These are phyloP conservation scores for Diacarnus erythraeanus DNA, from an alignment of 37 sponge, comb jelly and placozoan genomes.

Conservation along the genomic window DNA sequence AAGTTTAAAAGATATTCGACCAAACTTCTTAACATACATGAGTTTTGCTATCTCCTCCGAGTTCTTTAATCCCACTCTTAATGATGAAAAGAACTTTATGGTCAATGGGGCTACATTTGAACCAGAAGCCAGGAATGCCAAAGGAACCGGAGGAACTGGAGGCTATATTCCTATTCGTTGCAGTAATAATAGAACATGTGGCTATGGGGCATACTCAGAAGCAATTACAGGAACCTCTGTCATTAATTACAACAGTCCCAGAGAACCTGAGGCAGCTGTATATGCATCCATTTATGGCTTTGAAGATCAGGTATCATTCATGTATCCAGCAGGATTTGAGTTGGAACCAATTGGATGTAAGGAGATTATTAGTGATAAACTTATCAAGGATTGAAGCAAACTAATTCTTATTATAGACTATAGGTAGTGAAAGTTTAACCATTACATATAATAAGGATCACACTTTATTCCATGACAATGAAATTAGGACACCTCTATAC, in stretches of 20 bases:
- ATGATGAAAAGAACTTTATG: not conserved
- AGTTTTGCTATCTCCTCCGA: constrained; percentile 6
- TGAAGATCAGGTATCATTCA: constrained; percentile 26
- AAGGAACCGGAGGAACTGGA: not conserved
- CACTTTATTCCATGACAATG: no score
- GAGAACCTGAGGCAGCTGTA: constrained; percentile 18
- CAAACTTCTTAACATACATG: not conserved
- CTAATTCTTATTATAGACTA: no score
- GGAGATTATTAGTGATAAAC: not conserved
- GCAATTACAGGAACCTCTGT: not conserved
- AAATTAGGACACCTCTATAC: no score
- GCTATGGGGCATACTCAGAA: constrained; percentile 10
- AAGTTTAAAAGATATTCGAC: not conserved
- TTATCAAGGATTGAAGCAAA: no score
- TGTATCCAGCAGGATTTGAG: constrained; percentile 37
- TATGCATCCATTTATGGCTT: constrained; percentile 24
- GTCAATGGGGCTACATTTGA: not conserved
- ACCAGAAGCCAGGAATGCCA: not conserved
- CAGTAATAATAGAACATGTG: constrained; percentile 16
- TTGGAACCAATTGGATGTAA: constrained; percentile 34
- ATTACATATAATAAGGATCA: no score
- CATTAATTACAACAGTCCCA: not conserved
- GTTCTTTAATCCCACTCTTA: constrained; percentile 17
- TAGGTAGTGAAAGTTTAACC: no score
- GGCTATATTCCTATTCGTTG: constrained; percentile 22